These are phyloP conservation scores for Automeris io DNA, from an alignment of 2,888 invertebrate species.

Conservation along the genomic window DNA sequence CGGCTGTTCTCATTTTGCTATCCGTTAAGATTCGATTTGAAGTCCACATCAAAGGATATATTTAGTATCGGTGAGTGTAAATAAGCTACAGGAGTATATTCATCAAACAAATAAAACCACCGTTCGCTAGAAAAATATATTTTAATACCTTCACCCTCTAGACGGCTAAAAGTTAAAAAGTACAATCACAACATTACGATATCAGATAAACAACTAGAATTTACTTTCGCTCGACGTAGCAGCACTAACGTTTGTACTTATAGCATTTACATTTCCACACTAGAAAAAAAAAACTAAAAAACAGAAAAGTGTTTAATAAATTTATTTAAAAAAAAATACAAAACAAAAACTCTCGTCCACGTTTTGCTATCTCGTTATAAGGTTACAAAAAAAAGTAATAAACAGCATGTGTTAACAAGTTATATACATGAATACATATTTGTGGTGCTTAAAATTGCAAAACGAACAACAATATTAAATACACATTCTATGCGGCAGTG, in stretches of 20 bases:
- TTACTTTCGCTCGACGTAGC: constrained; percentile 6
- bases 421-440: constrained; percentile 45
- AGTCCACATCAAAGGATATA: too few relatives aligned
- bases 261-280: constrained; percentile 3
- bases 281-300: constrained; percentile 31
- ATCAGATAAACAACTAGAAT: constrained; percentile 24
- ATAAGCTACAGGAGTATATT: too few relatives aligned
- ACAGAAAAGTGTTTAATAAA: constrained; percentile 58
- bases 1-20: too few relatives aligned
- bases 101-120: constrained; percentile 32
- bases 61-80: too few relatives aligned
- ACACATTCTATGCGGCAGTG: constrained; percentile 24
- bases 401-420: constrained; percentile 55
- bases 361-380: constrained; percentile 54
- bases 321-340: constrained; percentile 68
- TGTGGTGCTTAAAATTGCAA: constrained; percentile 36
- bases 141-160: constrained; percentile 56
- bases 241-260: neutral
- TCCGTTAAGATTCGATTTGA: too few relatives aligned
- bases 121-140: constrained; percentile 60
- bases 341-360: constrained; percentile 56
- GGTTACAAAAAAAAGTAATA: constrained; percentile 54
- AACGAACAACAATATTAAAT: constrained; percentile 30
- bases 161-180: constrained; percentile 38
- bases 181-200: constrained; percentile 58